These are phyloP conservation scores for Podotricha telesiphe DNA, from an alignment of 2,888 invertebrate species.

Conservation along the genomic window DNA sequence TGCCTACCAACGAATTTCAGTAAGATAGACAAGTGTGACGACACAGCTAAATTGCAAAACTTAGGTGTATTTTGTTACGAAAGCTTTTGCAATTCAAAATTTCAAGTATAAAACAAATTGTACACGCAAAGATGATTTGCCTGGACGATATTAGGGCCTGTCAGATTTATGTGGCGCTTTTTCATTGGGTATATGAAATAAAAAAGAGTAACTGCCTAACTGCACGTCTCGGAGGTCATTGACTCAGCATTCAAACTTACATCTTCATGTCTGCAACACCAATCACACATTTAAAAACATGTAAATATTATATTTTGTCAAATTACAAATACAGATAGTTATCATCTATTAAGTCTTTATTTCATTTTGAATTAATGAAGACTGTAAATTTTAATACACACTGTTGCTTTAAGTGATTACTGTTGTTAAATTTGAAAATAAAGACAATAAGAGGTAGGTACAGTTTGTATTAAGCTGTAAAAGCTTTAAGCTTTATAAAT, in stretches of 20 bases:
- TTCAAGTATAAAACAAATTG: not conserved
- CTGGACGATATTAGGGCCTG: not conserved
- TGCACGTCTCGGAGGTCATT: conserved; percentile 35
- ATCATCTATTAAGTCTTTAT: not conserved
- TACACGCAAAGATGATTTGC: not conserved
- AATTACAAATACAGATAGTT: too few species aligned
- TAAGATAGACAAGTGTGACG: conserved; percentile 49
- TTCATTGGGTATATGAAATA: conserved; percentile 21
- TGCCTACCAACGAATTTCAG: conserved; percentile 48
- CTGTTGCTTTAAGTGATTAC: not conserved
- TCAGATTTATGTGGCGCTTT: conserved; percentile 15
- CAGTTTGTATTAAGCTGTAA: too few species aligned
- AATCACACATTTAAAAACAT: not conserved
- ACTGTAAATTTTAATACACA: not conserved
- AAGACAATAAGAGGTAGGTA: too few species aligned
- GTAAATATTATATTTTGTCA: not conserved
- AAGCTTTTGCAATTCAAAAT: conserved; percentile 2
- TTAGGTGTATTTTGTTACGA: conserved; percentile 44
- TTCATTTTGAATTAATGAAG: too few species aligned
- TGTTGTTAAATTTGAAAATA: not conserved
- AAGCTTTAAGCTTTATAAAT: too few species aligned
- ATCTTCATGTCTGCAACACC: conserved; percentile 5
- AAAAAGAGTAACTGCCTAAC: conserved; percentile 24
- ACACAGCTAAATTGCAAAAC: conserved; percentile 50
- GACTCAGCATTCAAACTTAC: conserved; percentile 34